Evolutionary conservation across 2,113 vertebrate species (phyloP).

Genomic region (Vulpes lagopus): DNA sequence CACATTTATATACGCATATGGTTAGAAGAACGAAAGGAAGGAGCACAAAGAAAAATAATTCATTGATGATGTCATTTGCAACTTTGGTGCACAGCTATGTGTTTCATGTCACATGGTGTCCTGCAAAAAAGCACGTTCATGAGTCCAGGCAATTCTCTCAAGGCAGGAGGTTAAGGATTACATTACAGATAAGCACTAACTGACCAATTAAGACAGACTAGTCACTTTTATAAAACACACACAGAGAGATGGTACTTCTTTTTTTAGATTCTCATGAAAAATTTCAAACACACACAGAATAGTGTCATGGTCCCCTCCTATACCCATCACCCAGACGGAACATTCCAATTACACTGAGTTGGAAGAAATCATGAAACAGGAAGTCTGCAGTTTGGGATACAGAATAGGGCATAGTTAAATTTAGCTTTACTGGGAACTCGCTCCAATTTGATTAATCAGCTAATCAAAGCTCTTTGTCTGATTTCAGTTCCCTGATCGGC

Average conservation of each 20-base stretch:
- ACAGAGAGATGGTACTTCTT: not conserved
- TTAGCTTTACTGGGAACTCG: slow-evolving; percentile 41
- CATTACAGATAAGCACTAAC: not conserved
- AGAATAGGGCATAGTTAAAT: slow-evolving; percentile 41
- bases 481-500: slow-evolving; percentile 18
- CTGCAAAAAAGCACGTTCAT: not conserved
- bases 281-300: not conserved
- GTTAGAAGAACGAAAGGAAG: slow-evolving; percentile 65
- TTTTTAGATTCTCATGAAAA: slow-evolving; percentile 20
- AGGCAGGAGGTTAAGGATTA: not conserved
- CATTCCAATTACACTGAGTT: not conserved
- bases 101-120: not conserved
- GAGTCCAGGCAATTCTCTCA: not conserved
- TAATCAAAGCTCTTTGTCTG: slow-evolving; percentile 62
- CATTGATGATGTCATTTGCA: slow-evolving; percentile 27
- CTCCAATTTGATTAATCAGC: slow-evolving; percentile 49
- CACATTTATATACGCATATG: not conserved
- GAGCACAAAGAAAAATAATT: slow-evolving; percentile 56
- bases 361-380: not conserved
- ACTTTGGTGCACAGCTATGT: not conserved
- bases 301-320: not conserved
- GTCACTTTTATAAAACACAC: not conserved
- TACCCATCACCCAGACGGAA: not conserved
- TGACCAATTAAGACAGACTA: not conserved
- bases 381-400: slow-evolving; percentile 29